phyloP scores from a whole-genome alignment of 2,797 vertebrate species.

The Falco novaeseelandiae region DNA sequence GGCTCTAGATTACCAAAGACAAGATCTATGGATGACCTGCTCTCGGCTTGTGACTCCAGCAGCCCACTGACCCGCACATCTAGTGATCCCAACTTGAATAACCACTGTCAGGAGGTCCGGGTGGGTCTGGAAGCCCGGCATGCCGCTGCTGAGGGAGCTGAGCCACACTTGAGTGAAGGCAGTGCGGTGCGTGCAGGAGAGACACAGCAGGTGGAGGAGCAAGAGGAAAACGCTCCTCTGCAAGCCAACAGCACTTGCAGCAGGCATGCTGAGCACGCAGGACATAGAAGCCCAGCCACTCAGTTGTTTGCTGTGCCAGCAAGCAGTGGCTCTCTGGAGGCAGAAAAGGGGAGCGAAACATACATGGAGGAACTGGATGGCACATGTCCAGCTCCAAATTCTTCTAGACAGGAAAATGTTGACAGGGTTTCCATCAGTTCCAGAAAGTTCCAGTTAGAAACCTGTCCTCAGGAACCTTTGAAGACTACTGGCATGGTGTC shows the following conservation, averaged over 20 bases:
- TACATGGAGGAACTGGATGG: background rate
- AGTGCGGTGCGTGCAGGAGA: background rate
- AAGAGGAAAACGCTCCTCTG: background rate
- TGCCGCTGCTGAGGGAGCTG: constrained; percentile 53
- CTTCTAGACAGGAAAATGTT: background rate
- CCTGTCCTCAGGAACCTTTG: constrained; percentile 4
- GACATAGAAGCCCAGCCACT: too few relatives aligned
- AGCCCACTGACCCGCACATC: constrained; percentile 91
- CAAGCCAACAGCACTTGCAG: background rate
- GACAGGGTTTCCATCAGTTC: constrained; percentile 16
- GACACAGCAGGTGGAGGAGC: background rate
- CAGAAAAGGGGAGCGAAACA: background rate
- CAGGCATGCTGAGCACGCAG: background rate
- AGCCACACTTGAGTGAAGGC: constrained; percentile 6
- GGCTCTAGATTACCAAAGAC: constrained; percentile 93
- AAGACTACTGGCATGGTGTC: background rate
- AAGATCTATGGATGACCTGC: constrained; percentile 95
- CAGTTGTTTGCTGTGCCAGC: too few relatives aligned
- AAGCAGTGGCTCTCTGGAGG: background rate
- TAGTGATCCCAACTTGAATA: constrained; percentile 98
- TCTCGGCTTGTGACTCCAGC: constrained; percentile 91
- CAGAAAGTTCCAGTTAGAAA: constrained; percentile 27
- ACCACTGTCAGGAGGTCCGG: constrained; percentile 92
- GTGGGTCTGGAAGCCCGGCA: constrained; percentile 80
- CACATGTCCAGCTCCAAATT: background rate